Evolutionary conservation across 2,888 invertebrate species (phyloP), one percentile per base, ranked within the genome.

Genomic region (Clanis bilineata): DNA sequence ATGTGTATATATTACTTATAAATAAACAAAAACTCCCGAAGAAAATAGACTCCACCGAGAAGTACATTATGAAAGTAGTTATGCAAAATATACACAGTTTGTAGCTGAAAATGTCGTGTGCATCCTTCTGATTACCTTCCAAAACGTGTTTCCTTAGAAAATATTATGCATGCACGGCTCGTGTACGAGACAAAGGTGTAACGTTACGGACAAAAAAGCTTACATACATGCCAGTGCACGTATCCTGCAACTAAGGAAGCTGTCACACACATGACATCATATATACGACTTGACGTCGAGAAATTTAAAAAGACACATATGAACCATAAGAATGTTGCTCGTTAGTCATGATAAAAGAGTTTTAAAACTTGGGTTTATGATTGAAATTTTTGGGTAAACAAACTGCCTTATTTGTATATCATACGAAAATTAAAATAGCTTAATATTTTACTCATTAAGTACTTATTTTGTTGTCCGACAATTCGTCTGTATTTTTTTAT

Each of bases 101-200:
- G 32, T 39, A 28, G 28, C 25, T 56, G 28, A 38, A 58, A 56
- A 58, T 45, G 47, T 61, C 56, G 38, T 23, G 22, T 18, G 45
- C 43, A 56, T 44, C 57, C 45, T 57, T 57, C 45, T 58, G 56
- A 60, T 58, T 60, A 58, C 57, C 47, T 36, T 56, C 55, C 22
- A 60, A 57, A 23, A 38, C 15, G 28, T 23, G 45, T 64, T 61
- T 62, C 56, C 59, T 51, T 23, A 38, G 18, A 58, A 58, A 32
- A 58, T 38, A 59, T 67, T 66, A 70, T 68, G 65, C 64, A 71
- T 68, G 64, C 67, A 57, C 23, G 41, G 57, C 67, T 64, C 61
- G 66, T 61, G 60, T 58, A 61, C 67, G 66, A 67, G 67, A 71
- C 59, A 67, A 71, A 72, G 72, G 70, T 72, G 64, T 72, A 71